Evolutionary conservation across 2,888 invertebrate genomes (phyloP).

Genomic region (Melieria crassipennis): DNA sequence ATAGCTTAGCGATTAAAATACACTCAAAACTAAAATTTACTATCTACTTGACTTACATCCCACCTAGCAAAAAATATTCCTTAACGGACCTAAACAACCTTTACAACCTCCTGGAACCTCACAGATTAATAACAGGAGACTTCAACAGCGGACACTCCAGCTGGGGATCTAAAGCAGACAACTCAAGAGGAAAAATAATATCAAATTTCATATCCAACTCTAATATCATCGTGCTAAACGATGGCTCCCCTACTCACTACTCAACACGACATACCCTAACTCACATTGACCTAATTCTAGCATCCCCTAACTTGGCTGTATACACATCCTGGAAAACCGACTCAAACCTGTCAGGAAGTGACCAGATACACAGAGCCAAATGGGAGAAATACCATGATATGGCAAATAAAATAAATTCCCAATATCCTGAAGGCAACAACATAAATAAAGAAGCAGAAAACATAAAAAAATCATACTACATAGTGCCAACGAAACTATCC

Average conservation of each 20-base stretch:
- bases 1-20: not conserved
- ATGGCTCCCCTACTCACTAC: slow-evolving; percentile 1
- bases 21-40: not conserved
- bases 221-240: not conserved
- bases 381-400: no score
- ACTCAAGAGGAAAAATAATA: not conserved
- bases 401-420: no score
- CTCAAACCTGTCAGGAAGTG: no score
- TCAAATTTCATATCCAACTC: not conserved
- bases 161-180: not conserved
- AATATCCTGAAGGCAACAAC: no score
- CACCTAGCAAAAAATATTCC: not conserved
- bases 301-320: not conserved
- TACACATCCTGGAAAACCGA: not conserved
- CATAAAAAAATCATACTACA: no score
- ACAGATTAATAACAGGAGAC: no score
- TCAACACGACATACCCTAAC: slow-evolving; percentile 12
- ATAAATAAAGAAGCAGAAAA: no score
- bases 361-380: no score
- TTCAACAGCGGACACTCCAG: no score
- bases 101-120: not conserved
- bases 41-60: slow-evolving; percentile 1
- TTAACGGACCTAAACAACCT: not conserved
- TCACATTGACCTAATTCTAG: slow-evolving; percentile 3
- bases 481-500: no score